Evolutionary conservation across 2,797 vertebrate species (phyloP).

Genomic region (Pempheris klunzingeri): DNA sequence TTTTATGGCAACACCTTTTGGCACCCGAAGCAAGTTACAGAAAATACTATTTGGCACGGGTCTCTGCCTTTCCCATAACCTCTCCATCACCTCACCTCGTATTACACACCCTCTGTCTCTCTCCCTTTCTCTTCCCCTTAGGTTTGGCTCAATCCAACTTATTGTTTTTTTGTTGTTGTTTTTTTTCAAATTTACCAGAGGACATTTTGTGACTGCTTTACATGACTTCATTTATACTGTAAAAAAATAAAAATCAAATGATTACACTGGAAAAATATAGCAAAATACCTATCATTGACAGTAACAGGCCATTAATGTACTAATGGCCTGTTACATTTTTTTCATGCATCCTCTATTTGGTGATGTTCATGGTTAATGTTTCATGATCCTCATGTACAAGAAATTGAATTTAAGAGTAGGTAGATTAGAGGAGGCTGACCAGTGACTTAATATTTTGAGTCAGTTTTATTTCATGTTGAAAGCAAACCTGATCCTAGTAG

Average conservation of each 20-base stretch:
- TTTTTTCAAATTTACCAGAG: conserved; percentile 8
- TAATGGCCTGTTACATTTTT: no score
- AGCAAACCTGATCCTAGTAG: neutral
- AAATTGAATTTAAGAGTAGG: conserved; percentile 7
- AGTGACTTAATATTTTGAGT: neutral
- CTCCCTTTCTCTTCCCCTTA: conserved; percentile 2
- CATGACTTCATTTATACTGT: neutral
- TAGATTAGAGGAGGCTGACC: neutral
- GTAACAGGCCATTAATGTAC: neutral
- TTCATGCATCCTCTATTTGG: neutral
- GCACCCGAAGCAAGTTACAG: conserved; percentile 7
- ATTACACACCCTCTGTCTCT: neutral
- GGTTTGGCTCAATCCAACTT: conserved; percentile 22
- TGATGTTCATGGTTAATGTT: neutral
- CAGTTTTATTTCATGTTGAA: conserved; percentile 3
- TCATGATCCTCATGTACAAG: neutral
- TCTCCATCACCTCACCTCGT: conserved; percentile 33
- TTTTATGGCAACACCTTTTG: conserved; percentile 19
- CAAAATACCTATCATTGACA: neutral
- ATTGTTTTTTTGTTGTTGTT: conserved; percentile 41
- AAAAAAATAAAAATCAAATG: neutral
- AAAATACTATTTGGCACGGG: conserved; percentile 30
- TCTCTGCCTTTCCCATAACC: conserved; percentile 29
- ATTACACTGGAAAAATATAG: neutral
- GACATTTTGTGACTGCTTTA: neutral